phyloP scores from a whole-genome alignment of 2,888 invertebrate species.

The Zootermopsis nevadensis region DNA sequence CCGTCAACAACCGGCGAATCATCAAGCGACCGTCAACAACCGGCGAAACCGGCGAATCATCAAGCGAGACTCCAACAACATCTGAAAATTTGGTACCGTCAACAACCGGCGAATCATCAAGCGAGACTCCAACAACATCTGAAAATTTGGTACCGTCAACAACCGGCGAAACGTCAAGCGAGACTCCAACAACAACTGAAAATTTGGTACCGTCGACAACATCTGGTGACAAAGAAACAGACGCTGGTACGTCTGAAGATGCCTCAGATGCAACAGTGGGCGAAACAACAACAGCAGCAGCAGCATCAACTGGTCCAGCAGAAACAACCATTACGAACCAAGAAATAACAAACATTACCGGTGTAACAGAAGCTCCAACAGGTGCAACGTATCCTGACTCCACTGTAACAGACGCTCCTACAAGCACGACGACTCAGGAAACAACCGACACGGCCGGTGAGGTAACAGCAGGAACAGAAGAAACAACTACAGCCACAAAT shows the following conservation, averaged over 20 bases:
- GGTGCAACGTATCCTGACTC: neutral
- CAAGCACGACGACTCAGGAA: conserved; percentile 37
- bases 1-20: too few species aligned
- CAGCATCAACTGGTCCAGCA: neutral
- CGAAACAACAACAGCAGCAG: neutral
- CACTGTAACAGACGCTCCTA: neutral
- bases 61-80: conserved; percentile 24
- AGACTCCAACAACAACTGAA: too few species aligned
- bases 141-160: too few species aligned
- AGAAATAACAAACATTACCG: neutral
- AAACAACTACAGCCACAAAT: conserved; percentile 48
- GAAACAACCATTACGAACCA: neutral
- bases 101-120: too few species aligned
- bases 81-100: too few species aligned
- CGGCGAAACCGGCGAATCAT: neutral
- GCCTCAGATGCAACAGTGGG: neutral
- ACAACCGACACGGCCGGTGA: neutral
- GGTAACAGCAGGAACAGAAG: conserved; percentile 38
- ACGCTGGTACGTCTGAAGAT: neutral
- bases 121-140: too few species aligned
- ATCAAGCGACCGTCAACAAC: conserved; percentile 5
- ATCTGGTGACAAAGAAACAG: conserved; percentile 23
- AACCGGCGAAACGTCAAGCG: too few species aligned
- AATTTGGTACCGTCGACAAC: too few species aligned
- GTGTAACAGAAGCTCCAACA: neutral